Conservation (phyloP, 2,888 invertebrate genomes). For the Chelonus formosanus region DNA sequence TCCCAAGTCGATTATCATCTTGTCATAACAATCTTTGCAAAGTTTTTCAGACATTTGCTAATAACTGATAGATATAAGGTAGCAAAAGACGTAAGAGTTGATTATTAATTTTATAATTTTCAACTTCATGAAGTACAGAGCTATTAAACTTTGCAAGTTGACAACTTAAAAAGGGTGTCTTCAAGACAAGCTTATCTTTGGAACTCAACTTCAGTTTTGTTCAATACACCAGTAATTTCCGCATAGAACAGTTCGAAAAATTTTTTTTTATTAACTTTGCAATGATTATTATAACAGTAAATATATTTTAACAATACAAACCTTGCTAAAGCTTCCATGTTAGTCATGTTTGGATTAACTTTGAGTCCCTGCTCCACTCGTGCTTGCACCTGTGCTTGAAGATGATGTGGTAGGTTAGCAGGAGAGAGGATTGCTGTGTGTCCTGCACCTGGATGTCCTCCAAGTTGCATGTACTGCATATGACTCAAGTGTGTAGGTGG, state of each 20-base stretch:
- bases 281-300: background rate
- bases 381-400: slow-evolving; percentile 72
- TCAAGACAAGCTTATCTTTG: too few species aligned
- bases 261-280: background rate
- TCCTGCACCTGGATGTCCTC: slow-evolving; percentile 76
- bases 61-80: too few species aligned
- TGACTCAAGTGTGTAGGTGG: slow-evolving; percentile 91
- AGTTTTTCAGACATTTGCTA: too few species aligned
- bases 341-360: slow-evolving; percentile 80
- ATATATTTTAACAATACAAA: slow-evolving; percentile 60
- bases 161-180: too few species aligned
- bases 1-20: background rate
- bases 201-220: too few species aligned
- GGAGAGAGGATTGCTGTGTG: slow-evolving; percentile 87
- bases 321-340: slow-evolving; percentile 92
- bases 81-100: too few species aligned
- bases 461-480: slow-evolving; percentile 94
- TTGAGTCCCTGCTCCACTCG: slow-evolving; percentile 86
- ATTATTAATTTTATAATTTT: too few species aligned
- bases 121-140: too few species aligned
- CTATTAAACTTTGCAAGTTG: too few species aligned
- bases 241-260: too few species aligned
- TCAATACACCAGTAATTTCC: too few species aligned
- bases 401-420: slow-evolving; percentile 81
- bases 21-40: too few species aligned